Evolutionary conservation across 35 echinoderm and acorn worm species (phyloP).

Genomic region (Apostichopus japonicus): DNA sequence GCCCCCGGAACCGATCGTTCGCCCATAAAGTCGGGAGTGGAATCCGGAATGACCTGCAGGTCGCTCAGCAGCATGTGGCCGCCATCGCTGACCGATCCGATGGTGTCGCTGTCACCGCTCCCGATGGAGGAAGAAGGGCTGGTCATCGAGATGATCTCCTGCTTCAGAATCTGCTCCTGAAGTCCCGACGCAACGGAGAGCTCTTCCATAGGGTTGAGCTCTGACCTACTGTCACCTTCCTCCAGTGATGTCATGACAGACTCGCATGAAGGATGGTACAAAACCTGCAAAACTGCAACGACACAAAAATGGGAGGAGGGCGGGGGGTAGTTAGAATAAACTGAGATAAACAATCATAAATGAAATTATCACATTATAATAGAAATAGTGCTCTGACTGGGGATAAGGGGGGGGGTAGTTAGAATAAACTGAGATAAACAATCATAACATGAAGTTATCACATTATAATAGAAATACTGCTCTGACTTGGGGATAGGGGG

Average conservation of each 20-base stretch:
- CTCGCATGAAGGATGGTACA: conserved; percentile 47
- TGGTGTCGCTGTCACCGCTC: background rate
- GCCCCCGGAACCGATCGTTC: background rate
- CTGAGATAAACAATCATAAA: too few species aligned
- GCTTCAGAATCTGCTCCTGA: background rate
- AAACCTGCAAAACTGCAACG: conserved; percentile 11
- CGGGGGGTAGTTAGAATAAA: too few species aligned
- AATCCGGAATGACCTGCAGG: conserved; percentile 11
- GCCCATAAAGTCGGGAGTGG: conserved; percentile 49
- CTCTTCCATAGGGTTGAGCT: background rate
- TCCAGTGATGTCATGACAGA: conserved; percentile 30
- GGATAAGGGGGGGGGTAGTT: too few species aligned
- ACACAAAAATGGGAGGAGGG: background rate
- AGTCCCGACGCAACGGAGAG: background rate
- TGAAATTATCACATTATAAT: too few species aligned
- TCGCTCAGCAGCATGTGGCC: background rate
- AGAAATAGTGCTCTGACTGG: too few species aligned
- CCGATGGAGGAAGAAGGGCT: conserved; percentile 19
- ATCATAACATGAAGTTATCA: too few species aligned
- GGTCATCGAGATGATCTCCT: background rate
- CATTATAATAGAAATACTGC: too few species aligned
- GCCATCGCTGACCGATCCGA: background rate
- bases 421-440: too few species aligned
- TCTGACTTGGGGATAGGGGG: too few species aligned
- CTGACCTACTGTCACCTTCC: conserved; percentile 39